These are phyloP conservation scores for Synanthedon vespiformis DNA, from an alignment of 2,888 invertebrate species.

Conservation along the genomic window DNA sequence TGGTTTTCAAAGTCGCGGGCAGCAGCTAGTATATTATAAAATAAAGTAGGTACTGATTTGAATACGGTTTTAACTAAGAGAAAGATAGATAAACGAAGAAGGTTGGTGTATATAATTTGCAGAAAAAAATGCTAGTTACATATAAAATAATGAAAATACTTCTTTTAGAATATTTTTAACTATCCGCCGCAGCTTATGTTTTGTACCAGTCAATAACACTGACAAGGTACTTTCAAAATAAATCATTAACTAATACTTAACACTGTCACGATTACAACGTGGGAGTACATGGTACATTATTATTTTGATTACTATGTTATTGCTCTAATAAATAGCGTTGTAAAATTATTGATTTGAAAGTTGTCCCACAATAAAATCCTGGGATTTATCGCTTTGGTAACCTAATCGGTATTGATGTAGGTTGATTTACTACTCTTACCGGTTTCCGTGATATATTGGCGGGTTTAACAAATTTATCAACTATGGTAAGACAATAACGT, in stretches of 20 bases:
- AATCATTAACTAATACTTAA: slow-evolving; percentile 35
- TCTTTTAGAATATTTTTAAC: no score
- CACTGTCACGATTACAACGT: slow-evolving; percentile 37
- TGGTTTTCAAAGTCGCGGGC: no score
- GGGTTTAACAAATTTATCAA: background rate
- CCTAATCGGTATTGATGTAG: slow-evolving; percentile 7
- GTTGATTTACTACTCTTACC: background rate
- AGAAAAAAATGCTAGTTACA: no score
- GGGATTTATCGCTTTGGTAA: slow-evolving; percentile 1
- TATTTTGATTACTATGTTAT: slow-evolving; percentile 24
- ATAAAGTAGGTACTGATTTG: no score
- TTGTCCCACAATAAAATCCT: slow-evolving; percentile 5
- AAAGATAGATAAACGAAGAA: no score
- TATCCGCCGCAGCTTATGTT: background rate
- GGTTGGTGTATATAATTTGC: no score
- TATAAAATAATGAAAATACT: no score
- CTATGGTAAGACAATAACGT: background rate
- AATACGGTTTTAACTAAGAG: no score
- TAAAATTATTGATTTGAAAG: slow-evolving; percentile 3
- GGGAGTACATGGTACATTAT: slow-evolving; percentile 31
- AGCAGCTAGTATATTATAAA: no score
- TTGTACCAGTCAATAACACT: background rate
- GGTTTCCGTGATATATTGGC: background rate
- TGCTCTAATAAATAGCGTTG: slow-evolving; percentile 7
- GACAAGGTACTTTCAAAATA: slow-evolving; percentile 34